Evolutionary conservation across 2,888 invertebrate genomes (phyloP).

Genomic region (Tachina fera): DNA sequence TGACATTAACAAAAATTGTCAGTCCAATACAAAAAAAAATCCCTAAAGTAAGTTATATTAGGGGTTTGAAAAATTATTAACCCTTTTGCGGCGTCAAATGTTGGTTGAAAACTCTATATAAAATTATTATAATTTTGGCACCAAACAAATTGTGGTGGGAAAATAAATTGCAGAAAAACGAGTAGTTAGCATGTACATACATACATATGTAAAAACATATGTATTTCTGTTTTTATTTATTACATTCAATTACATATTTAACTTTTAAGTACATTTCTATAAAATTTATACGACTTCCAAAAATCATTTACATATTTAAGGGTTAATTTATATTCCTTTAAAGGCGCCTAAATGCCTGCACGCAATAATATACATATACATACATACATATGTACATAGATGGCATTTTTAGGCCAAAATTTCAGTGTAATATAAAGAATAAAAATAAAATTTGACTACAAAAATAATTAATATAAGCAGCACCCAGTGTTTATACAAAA

Average conservation of each 20-base stretch:
- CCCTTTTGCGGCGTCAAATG: background rate
- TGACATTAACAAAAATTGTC: constrained; percentile 22
- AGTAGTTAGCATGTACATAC: no score
- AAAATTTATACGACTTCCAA: background rate
- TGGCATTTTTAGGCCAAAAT: constrained; percentile 47
- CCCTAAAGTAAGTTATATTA: constrained; percentile 44
- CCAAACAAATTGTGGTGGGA: no score
- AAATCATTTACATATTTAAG: constrained; percentile 28
- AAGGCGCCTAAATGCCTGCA: constrained; percentile 57
- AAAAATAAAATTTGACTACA: constrained; percentile 16
- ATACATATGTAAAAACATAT: no score
- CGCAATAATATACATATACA: no score
- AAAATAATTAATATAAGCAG: constrained; percentile 21
- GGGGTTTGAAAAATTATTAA: constrained; percentile 18
- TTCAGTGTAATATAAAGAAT: constrained; percentile 19
- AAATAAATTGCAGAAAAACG: no score
- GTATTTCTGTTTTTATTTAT: background rate
- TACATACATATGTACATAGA: no score
- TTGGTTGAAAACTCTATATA: no score
- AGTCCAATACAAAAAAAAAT: constrained; percentile 3
- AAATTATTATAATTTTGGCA: no score
- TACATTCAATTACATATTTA: background rate
- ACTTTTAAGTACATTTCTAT: background rate
- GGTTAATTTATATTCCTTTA: constrained; percentile 34
- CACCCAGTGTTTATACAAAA: background rate